Conservation (phyloP, 2,797 vertebrate species). For the Microcaecilia unicolor region DNA sequence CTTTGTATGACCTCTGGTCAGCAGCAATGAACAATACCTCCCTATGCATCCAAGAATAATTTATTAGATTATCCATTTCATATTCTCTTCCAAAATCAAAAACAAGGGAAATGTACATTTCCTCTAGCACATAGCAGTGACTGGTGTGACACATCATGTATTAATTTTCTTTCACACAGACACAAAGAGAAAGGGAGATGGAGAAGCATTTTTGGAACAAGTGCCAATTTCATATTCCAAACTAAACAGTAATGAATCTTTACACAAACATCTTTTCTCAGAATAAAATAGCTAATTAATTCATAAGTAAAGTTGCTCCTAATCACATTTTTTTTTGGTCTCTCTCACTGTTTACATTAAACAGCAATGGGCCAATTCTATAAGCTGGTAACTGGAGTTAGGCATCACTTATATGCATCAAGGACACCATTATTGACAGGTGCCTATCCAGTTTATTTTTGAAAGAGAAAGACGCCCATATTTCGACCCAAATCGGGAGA, state of each 20-base stretch:
- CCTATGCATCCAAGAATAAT: conserved; percentile 33
- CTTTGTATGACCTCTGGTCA: conserved; percentile 29
- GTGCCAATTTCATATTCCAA: conserved; percentile 28
- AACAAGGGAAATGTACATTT: conserved; percentile 21
- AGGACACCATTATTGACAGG: too few relatives aligned
- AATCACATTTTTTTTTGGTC: conserved; percentile 10
- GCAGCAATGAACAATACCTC: conserved; percentile 29
- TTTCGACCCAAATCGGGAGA: too few relatives aligned
- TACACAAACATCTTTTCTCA: conserved; percentile 5
- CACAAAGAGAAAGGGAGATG: not conserved
- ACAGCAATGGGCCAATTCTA: too few relatives aligned
- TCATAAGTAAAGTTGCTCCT: conserved; percentile 25
- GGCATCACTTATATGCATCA: too few relatives aligned
- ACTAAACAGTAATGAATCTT: conserved; percentile 26
- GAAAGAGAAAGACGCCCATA: too few relatives aligned
- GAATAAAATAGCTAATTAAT: conserved; percentile 41
- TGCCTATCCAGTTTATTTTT: too few relatives aligned
- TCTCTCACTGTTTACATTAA: not conserved
- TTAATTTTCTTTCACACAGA: conserved; percentile 30
- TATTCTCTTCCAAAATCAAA: conserved; percentile 26
- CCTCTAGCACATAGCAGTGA: not conserved
- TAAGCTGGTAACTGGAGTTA: too few relatives aligned
- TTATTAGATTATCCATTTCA: conserved; percentile 30
- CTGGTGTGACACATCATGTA: conserved; percentile 31
- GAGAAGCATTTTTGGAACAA: not conserved